Percentiles rank a stretch among this genome's conserved stretches.
Conservation (phyloP, 2,797 vertebrate species). For the Xenentodon cancila region DNA sequence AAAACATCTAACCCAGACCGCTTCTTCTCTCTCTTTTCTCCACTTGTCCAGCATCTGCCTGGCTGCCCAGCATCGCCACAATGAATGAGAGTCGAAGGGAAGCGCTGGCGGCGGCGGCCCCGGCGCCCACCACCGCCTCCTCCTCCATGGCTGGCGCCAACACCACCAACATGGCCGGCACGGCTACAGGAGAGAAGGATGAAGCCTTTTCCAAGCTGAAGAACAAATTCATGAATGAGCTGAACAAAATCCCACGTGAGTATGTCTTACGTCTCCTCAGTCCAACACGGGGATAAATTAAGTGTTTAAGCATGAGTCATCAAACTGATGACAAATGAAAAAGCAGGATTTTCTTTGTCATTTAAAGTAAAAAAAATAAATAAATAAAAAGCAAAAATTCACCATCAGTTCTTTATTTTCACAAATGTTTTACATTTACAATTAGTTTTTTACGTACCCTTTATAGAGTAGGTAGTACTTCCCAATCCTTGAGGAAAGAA, state of each 20-base stretch:
- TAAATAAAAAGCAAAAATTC: no score
- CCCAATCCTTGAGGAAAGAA: no score
- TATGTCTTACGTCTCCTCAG: constrained; percentile 19
- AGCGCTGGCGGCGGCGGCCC: constrained; percentile 90
- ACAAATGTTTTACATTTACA: no score
- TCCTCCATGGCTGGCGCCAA: constrained; percentile 83
- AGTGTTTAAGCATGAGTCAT: neutral
- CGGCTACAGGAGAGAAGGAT: constrained; percentile 86
- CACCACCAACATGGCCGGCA: constrained; percentile 86
- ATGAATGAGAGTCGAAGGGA: constrained; percentile 93
- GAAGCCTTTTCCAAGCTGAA: constrained; percentile 95
- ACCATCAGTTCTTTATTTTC: no score
- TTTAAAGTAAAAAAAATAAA: no score
- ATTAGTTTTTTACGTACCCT: no score
- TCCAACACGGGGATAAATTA: neutral
- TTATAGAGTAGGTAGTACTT: no score
- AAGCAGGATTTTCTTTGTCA: no score
- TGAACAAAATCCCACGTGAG: constrained; percentile 98
- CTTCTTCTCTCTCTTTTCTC: constrained; percentile 29
- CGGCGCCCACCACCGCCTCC: constrained; percentile 80
- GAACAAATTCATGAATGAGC: constrained; percentile 98
- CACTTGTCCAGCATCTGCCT: constrained; percentile 64
- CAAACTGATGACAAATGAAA: no score
- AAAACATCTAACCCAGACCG: constrained; percentile 33
- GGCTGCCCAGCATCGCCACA: constrained; percentile 73